Conservation (phyloP, 1,140 invertebrate genomes). For the Eubasilissa regina region DNA sequence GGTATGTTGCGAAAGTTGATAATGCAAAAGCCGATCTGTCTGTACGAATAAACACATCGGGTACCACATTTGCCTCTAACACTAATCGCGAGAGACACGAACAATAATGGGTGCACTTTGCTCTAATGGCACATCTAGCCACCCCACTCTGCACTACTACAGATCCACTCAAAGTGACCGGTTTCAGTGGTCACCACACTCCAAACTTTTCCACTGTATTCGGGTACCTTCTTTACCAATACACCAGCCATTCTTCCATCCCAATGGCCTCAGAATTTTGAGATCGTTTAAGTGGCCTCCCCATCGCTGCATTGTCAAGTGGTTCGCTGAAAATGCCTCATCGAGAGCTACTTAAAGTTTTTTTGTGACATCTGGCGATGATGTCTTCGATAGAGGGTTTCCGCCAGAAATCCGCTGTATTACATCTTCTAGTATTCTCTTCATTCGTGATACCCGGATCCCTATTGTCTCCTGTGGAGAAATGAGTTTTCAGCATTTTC, state of each 20-base stretch:
- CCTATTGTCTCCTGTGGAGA: slow-evolving; percentile 1
- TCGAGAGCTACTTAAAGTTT: slow-evolving; percentile 51
- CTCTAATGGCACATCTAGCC: slow-evolving; percentile 35
- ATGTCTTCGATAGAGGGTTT: slow-evolving; percentile 49
- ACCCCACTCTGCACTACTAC: not conserved
- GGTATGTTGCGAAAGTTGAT: no score
- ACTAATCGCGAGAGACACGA: slow-evolving; percentile 43
- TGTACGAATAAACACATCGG: no score
- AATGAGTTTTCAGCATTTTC: slow-evolving; percentile 16
- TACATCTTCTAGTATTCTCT: slow-evolving; percentile 56
- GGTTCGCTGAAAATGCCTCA: slow-evolving; percentile 44
- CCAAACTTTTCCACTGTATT: slow-evolving; percentile 45
- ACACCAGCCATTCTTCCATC: slow-evolving; percentile 5
- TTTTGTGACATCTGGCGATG: slow-evolving; percentile 53
- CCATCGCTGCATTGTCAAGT: slow-evolving; percentile 41
- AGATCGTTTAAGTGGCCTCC: slow-evolving; percentile 38
- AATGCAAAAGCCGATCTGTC: no score
- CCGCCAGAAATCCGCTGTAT: slow-evolving; percentile 40
- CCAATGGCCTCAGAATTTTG: slow-evolving; percentile 23
- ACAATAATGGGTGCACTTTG: slow-evolving; percentile 45
- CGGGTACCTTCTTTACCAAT: slow-evolving; percentile 40
- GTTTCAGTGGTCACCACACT: slow-evolving; percentile 37
- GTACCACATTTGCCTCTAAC: slow-evolving; percentile 3
- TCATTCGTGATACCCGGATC: slow-evolving; percentile 33
- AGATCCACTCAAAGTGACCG: slow-evolving; percentile 8